Base-by-base conservation (phyloP, 1,140 invertebrate species). In the Aplysia californica region DNA sequence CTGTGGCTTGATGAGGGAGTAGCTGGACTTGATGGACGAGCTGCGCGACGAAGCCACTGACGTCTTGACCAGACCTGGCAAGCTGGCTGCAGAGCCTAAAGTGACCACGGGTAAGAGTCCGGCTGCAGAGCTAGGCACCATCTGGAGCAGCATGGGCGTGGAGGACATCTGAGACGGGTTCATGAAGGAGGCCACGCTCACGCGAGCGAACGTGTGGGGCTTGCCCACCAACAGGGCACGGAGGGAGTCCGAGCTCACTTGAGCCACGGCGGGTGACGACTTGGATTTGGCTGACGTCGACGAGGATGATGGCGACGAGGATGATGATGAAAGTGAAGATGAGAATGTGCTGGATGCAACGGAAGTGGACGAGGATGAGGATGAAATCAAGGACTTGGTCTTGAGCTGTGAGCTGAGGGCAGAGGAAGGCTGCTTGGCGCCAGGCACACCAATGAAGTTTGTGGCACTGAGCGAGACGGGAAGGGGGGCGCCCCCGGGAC, bases 191-290 rank as follows among this genome's bases (percentile, higher is more conserved):
- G 67, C 36, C 20, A 56, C 3, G 21, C 38, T 15, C 2, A 39
- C 44, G 33, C 56, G 26, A 23, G 65, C 5, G 1, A 67, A 56
- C 18, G 26, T 70, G 31, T 44, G 23, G n/a, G 77, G 67, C 35
- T 77, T 71, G 38, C 72, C 72, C 3, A 69, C 56, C 2, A 79
- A 73, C 38, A 79, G 36, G 20, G 72, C 73, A 55, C 77, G 65
- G 5, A 79, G 55, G 23, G 77, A 74, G 33, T 79, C 73, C 29
- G 50, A 70, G 68, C 59, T 79, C 6, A 18, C 29, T 29, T 18
- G 21, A 35, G 58, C 20, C 18, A 15, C 1, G 21, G 50, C 18
- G 31, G 66, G n/a, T n/a, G n/a, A n/a, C n/a, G n/a, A n/a, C n/a
- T n/a, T n/a, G n/a, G n/a, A n/a, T n/a, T n/a, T 10, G 3, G 26